Base-by-base conservation (phyloP, 2,888 invertebrate genomes). In the Synergus japonicus region DNA sequence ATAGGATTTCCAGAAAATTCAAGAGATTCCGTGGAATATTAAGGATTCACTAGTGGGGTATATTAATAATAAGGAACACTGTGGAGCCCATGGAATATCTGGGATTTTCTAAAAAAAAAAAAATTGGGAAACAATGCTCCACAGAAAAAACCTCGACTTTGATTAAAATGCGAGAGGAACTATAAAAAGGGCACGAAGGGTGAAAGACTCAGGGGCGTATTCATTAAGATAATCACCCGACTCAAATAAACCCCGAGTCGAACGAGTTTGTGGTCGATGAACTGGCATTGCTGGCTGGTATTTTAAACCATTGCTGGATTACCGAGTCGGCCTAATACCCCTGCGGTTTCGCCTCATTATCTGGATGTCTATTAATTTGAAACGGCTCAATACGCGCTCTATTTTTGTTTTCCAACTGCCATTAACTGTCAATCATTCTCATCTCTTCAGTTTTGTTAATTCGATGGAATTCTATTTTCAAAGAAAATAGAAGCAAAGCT, bases 261-360 rank as follows among this genome's bases (percentile, higher is more conserved):
- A 82, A 82, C 83, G 82, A 83, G 83, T 82, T 84, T 78, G 81
- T 76, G 78, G 76, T n/a, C 80, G 76, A 37, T 69, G 76, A 80
- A 79, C 73, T 79, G 76, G 79, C 78, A 81, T 79, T 49, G 8
- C 29, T 22, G 29, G 29, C 49, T 49, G 9, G 49, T 54, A 37
- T 73, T 73, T 73, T 82, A 81, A 85, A 85, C 84, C 83, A 83
- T 84, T 84, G 79, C 49, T 76, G 81, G 83, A 83, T 79, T 82
- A 82, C 81, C 77, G 78, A 64, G 65, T 64, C 64, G 69, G 79
- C 80, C 78, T 86, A 87, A 86, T 85, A 84, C 84, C 81, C 83
- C 83, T 82, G 88, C 78, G 89, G 88, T 85, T 86, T 89, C 86
- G 85, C 83, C 88, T 88, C 87, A 89, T 89, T 89, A 89, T 88